Evolutionary conservation across 2,888 invertebrate species (phyloP).

Genomic region (Drosophila incognita): DNA sequence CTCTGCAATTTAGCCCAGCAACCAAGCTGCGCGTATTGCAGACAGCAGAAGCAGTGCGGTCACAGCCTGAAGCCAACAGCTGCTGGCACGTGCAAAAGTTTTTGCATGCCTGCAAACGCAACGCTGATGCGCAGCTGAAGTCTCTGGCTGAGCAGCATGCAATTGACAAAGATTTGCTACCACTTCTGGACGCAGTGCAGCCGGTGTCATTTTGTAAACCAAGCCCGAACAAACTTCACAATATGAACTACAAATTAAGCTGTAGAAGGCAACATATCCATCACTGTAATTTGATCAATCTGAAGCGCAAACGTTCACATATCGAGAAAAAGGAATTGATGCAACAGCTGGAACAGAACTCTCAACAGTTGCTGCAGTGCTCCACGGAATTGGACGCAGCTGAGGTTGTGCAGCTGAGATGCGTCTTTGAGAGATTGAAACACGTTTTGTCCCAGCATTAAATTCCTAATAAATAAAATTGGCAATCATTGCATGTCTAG

Average conservation of each 20-base stretch:
- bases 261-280: constrained; percentile 26
- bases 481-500: not conserved
- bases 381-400: constrained; percentile 10
- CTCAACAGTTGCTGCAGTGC: constrained; percentile 12
- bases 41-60: not conserved
- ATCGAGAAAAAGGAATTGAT: constrained; percentile 36
- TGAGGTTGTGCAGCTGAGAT: constrained; percentile 28
- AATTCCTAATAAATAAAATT: not conserved
- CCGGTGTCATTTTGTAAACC: fast-evolving
- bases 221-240: not conserved
- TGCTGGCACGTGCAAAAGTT: constrained; percentile 60
- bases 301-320: constrained; percentile 49
- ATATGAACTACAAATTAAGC: constrained; percentile 11
- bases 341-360: constrained; percentile 19
- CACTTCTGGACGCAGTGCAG: constrained; percentile 35
- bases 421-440: constrained; percentile 28
- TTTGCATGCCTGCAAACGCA: constrained; percentile 35
- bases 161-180: not conserved
- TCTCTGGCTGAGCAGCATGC: constrained; percentile 20
- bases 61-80: not conserved
- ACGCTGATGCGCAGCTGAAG: constrained; percentile 30
- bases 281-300: constrained; percentile 11
- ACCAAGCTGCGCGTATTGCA: constrained; percentile 40
- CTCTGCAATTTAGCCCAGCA: constrained; percentile 1
- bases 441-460: constrained; percentile 6